A percentile compares a stretch with the other conserved stretches of the same genome.
Evolutionary conservation across 1,140 invertebrate genomes (phyloP).

Genomic region (Radopholus similis): DNA sequence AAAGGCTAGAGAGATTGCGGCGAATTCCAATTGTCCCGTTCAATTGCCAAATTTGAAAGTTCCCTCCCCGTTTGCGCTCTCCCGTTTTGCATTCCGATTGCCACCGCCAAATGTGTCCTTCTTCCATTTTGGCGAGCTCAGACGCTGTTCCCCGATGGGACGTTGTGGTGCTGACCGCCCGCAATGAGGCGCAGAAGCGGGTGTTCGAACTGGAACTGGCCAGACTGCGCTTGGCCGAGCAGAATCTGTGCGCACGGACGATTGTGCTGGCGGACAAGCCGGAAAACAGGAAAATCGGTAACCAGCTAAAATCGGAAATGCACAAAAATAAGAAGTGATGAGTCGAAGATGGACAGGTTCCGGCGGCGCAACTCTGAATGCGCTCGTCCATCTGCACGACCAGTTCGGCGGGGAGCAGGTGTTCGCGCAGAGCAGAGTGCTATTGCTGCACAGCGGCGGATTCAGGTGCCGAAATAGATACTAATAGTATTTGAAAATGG

Average conservation of each 20-base stretch:
- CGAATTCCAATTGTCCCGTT: too few relatives aligned
- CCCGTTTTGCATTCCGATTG: too few relatives aligned
- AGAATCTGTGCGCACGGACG: constrained; percentile 5
- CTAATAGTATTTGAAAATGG: not conserved
- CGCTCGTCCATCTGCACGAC: not conserved
- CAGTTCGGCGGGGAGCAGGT: not conserved
- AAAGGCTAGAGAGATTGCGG: too few relatives aligned
- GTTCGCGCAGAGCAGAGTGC: not conserved
- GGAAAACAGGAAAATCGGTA: not conserved
- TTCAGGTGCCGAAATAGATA: not conserved
- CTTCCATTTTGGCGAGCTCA: too few relatives aligned
- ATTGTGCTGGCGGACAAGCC: constrained; percentile 14
- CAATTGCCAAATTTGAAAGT: too few relatives aligned
- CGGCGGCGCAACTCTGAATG: constrained; percentile 12
- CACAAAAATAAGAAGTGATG: not conserved
- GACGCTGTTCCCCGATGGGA: not conserved
- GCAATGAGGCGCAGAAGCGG: not conserved
- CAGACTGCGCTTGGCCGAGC: constrained; percentile 1
- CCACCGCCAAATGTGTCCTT: too few relatives aligned
- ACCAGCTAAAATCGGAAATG: not conserved
- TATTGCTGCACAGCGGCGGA: constrained; percentile 14
- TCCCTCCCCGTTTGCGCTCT: too few relatives aligned
- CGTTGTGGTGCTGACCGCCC: constrained; percentile 2
- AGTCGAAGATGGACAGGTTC: constrained; percentile 1
- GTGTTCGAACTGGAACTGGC: constrained; percentile 1